Evolutionary conservation across 53 echinoderm and acorn worm species (phyloP), one percentile per base, ranked within the genome.

Genomic region (Paracentrotus lividus): DNA sequence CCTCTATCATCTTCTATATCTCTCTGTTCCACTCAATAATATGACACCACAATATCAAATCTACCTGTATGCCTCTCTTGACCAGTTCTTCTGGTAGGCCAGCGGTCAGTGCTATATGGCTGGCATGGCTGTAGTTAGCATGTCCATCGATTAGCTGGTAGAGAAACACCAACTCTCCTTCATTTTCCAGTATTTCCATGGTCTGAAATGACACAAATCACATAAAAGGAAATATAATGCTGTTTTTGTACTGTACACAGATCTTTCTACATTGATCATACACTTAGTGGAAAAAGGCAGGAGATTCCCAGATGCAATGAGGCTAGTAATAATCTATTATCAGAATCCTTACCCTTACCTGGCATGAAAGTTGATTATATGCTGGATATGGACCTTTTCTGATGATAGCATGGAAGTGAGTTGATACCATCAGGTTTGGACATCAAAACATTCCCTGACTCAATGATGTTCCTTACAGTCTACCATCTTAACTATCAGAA

Each of bases 131-230:
- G 94, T 94, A 95, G 90, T 95, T 94, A 24, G 95, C 95, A 64
- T 95, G 95, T 15, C 98, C 98, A 49, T 97, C 96, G 5, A 66
- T 94, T 34, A 98, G 94, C 95, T 98, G 97, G 75, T 94, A 98
- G 32, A 98, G 88, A 78, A 97, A 98, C 8, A 98, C 95, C 94
- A 97, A 95, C 92, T 98, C 98, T 6, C 93, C 94, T 21, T 90
- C 95, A 90, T 95, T 97, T 51, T 97, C 95, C 32, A 97, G 84
- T 15, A 98, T 97, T 26, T 98, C 98, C 98, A 98, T 98, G 61
- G 96, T 98, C 98, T 98, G 76, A 77, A 49, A 13, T 47, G 85
- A 31, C 1, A 16, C 2, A 40, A 40, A n/a, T n/a, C n/a, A n/a
- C n/a, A n/a, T n/a, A n/a, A n/a, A n/a, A n/a, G n/a, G n/a, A n/a